phyloP scores from a whole-genome alignment of 1,140 invertebrate genomes.

The Coboldia fuscipes region DNA sequence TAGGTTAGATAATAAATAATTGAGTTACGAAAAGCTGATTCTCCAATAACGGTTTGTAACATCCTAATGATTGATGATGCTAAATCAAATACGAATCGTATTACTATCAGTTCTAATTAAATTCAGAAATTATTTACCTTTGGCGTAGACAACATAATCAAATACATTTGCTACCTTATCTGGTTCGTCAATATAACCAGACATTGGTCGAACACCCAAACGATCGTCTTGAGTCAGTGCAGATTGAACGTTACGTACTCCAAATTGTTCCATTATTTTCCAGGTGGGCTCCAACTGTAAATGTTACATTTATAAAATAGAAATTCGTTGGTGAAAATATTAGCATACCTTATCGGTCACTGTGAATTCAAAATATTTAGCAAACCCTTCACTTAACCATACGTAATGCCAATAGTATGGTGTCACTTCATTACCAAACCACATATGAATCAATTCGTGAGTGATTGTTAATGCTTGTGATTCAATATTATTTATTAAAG shows the following conservation, averaged over 20 bases:
- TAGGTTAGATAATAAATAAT: not conserved
- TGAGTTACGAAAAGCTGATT: too few species aligned
- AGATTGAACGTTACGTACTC: conserved; percentile 57
- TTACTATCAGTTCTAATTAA: conserved; percentile 70
- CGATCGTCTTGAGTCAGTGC: conserved; percentile 64
- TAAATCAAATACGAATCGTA: not conserved
- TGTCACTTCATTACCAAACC: conserved; percentile 67
- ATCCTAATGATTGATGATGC: too few species aligned
- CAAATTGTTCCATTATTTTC: conserved; percentile 66
- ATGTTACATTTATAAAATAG: too few species aligned
- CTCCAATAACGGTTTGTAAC: too few species aligned
- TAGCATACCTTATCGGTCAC: conserved; percentile 52
- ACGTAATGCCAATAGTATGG: conserved; percentile 66
- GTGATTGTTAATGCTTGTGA: conserved; percentile 56
- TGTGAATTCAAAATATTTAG: conserved; percentile 59
- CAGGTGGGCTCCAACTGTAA: conserved; percentile 59
- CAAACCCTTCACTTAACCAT: conserved; percentile 81
- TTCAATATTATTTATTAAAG: conserved; percentile 34
- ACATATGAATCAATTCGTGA: conserved; percentile 76
- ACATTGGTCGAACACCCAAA: conserved; percentile 78
- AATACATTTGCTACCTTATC: conserved; percentile 89
- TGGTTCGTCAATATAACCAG: conserved; percentile 63
- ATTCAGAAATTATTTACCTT: conserved; percentile 75
- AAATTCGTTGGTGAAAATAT: conserved; percentile 8
- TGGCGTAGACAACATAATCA: conserved; percentile 73